Evolutionary conservation across 2,797 vertebrate genomes (phyloP).

Genomic region (Clangula hyemalis): DNA sequence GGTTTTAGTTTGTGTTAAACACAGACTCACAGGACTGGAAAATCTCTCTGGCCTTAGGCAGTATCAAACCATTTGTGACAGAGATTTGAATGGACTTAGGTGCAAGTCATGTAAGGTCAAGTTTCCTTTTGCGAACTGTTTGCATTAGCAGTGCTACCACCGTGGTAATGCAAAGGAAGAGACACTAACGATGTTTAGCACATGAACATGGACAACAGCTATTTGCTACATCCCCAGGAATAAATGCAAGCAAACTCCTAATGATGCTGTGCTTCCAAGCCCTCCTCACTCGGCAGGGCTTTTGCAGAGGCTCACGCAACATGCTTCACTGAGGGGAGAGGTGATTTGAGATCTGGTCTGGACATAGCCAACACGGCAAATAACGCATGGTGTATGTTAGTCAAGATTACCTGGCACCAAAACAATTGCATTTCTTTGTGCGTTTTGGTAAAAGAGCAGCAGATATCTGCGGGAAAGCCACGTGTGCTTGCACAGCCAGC

Average conservation of each 20-base stretch:
- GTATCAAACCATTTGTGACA: conserved; percentile 60
- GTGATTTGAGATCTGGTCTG: not conserved
- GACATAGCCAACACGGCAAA: not conserved
- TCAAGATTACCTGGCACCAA: not conserved
- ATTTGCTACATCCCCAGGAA: conserved; percentile 18
- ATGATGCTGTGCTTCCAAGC: not conserved
- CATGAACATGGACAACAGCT: conserved; percentile 30
- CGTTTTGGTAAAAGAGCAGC: not conserved
- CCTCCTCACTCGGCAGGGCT: not conserved
- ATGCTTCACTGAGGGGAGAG: not conserved
- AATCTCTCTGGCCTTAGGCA: conserved; percentile 36
- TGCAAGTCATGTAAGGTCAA: conserved; percentile 63
- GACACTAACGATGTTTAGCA: conserved; percentile 23
- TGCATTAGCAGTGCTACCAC: conserved; percentile 34
- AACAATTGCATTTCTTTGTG: accelerated
- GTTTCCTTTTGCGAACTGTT: conserved; percentile 45
- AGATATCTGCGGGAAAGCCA: not conserved
- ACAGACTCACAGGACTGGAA: conserved; percentile 33
- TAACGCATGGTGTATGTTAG: not conserved
- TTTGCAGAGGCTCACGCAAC: not conserved
- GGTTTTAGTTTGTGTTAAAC: conserved; percentile 22
- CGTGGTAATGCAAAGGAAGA: not conserved
- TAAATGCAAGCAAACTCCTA: not conserved
- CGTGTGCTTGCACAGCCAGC: not conserved
- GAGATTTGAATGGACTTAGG: conserved; percentile 70